Evolutionary conservation across 2,797 vertebrate species (phyloP).

Genomic region (Loriculus beryllinus): DNA sequence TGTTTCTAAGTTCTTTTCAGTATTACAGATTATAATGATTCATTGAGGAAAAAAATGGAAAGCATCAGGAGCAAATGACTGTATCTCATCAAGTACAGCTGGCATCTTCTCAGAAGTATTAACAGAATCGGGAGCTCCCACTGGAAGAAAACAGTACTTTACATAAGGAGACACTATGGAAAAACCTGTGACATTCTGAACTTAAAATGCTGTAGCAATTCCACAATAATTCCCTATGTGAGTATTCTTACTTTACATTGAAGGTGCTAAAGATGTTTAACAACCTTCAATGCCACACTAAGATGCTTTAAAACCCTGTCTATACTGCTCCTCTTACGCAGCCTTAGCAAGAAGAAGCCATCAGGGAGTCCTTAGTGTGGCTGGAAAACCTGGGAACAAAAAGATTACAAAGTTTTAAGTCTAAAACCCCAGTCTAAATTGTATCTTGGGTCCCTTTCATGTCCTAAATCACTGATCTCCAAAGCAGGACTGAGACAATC

Average conservation of each 20-base stretch:
- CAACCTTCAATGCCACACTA: neutral
- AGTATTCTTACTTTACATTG: neutral
- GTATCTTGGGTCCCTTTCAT: neutral
- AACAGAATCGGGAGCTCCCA: neutral
- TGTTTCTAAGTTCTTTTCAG: neutral
- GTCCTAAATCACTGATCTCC: neutral
- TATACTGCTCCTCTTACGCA: neutral
- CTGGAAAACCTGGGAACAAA: neutral
- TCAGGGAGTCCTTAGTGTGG: neutral
- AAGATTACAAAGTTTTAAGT: neutral
- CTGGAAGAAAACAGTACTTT: neutral
- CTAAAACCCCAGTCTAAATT: neutral
- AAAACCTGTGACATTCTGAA: neutral
- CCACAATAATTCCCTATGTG: neutral
- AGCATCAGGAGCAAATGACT: neutral
- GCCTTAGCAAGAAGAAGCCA: neutral
- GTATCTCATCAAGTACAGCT: neutral
- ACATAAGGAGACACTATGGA: neutral
- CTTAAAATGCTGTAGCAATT: neutral
- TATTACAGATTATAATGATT: neutral
- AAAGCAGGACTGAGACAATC: neutral
- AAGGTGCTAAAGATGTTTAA: neutral
- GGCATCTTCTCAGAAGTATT: neutral
- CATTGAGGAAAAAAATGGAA: neutral
- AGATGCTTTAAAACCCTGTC: neutral